Evolutionary conservation across 2,888 invertebrate species (phyloP).

Genomic region (Pseudoips prasinana): DNA sequence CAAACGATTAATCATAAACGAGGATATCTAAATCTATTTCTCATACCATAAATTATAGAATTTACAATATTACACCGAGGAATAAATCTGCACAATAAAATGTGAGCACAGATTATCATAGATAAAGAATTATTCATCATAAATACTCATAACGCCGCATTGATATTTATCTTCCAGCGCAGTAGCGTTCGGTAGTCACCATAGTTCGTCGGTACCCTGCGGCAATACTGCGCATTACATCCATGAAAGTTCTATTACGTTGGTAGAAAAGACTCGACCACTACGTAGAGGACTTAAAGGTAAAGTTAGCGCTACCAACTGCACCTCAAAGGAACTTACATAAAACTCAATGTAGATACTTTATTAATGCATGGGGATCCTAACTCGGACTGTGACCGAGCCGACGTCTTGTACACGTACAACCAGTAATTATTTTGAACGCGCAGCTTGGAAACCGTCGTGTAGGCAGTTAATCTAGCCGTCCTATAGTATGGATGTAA

Average conservation of each 20-base stretch:
- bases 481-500: slow-evolving; percentile 31
- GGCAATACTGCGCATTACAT: slow-evolving; percentile 16
- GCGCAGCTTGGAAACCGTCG: slow-evolving; percentile 48
- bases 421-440: slow-evolving; percentile 60
- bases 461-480: slow-evolving; percentile 51
- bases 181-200: slow-evolving; percentile 25
- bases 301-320: too few species aligned
- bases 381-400: slow-evolving; percentile 20
- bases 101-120: slow-evolving; percentile 14
- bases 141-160: slow-evolving; percentile 15
- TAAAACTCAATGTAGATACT: too few species aligned
- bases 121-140: slow-evolving; percentile 19
- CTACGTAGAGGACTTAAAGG: too few species aligned
- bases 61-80: slow-evolving; percentile 12
- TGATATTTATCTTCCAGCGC: slow-evolving; percentile 36
- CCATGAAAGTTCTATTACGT: too few species aligned
- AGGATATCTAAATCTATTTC: too few species aligned
- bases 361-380: slow-evolving; percentile 3
- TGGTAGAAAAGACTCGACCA: too few species aligned
- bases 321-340: too few species aligned
- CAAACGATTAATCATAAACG: too few species aligned
- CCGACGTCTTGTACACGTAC: slow-evolving; percentile 33
- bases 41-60: too few species aligned
- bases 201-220: slow-evolving; percentile 26
- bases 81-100: slow-evolving; percentile 12